Base-by-base conservation (phyloP, 2,797 vertebrate species). In the Rhodeus uyekii region DNA sequence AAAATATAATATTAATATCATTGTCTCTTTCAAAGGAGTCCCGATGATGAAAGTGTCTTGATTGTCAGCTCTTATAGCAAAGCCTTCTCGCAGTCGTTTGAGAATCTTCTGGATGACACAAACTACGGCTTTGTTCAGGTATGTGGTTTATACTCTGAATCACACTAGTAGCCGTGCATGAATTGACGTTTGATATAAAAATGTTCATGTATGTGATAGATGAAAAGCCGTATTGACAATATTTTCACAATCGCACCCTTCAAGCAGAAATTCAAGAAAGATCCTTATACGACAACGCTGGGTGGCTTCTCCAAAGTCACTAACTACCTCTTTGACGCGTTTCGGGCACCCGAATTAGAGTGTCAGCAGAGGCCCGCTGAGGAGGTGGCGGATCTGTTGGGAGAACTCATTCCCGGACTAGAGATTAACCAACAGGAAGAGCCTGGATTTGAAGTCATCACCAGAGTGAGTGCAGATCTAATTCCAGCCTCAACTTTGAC, bases 361-460 rank as follows among this genome's bases (percentile, higher is more conserved):
- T 92, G 92, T 86, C 95, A 96, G 44, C 96, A 95, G 81, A 95
- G 96, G 48, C 98, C 98, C 69, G 93, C 94, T 0, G 96, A 97
- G 87, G 97, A 98, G 89, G 95, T 96, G 94, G 96, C 96, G 0
- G 96, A 97, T 86, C 93, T 97, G 80, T 91, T 97, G 83, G 95
- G 93, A 32, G 97, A 98, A 86, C 92, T 96, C 81, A 97, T 99
- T 90, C 96, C 96, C 4, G 97, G 96, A 1, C 93, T 98, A 86
- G 97, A 97, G 91, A 98, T 99, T 91, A 97, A 97, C 90, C 97
- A 98, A 83, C 97, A 98, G 91, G 97, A 97, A 88, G 97, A 99
- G 88, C 96, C 96, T 0, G 97, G 97, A 82, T 97, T 97, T 85
- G 97, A 99, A 95, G 97, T 98, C 90, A 97, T 99, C 91, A 98